Conservation (phyloP, 2,113 vertebrate genomes). For the Plecotus auritus region DNA sequence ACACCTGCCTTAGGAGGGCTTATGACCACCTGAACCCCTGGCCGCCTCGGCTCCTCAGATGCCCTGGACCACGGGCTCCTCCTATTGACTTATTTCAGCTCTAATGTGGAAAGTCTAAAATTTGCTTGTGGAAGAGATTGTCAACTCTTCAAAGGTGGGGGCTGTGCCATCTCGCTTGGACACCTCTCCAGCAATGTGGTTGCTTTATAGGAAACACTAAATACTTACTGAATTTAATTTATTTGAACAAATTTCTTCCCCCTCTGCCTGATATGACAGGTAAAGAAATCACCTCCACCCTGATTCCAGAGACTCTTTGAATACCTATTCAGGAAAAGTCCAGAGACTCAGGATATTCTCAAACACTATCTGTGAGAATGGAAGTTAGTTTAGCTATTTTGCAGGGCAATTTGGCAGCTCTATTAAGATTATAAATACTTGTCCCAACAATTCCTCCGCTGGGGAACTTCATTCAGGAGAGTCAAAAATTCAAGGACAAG, state of each 20-base stretch:
- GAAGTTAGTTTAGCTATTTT: not conserved
- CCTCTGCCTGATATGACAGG: not conserved
- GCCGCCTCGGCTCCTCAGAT: not conserved
- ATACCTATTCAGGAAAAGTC: not conserved
- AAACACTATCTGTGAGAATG: not conserved
- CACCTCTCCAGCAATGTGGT: not conserved
- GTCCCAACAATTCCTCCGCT: not conserved
- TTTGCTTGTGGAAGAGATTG: not conserved
- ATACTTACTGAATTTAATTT: not conserved
- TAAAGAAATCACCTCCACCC: not conserved
- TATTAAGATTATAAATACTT: not conserved
- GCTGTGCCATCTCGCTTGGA: fast-evolving
- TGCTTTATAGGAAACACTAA: not conserved
- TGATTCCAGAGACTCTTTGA: not conserved
- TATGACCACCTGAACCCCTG: not conserved
- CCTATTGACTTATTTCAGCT: not conserved
- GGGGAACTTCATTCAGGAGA: not conserved
- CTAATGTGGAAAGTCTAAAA: not conserved
- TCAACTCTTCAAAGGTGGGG: too few species aligned
- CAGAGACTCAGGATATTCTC: not conserved
- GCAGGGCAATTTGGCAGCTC: not conserved
- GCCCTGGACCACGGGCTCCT: not conserved
- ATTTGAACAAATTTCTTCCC: not conserved
- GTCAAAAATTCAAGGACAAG: not conserved
- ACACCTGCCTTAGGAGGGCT: not conserved